Percentiles rank a stretch among this genome's conserved stretches.
phyloP scores from a whole-genome alignment of 2,113 vertebrate genomes.

The Grus americana region DNA sequence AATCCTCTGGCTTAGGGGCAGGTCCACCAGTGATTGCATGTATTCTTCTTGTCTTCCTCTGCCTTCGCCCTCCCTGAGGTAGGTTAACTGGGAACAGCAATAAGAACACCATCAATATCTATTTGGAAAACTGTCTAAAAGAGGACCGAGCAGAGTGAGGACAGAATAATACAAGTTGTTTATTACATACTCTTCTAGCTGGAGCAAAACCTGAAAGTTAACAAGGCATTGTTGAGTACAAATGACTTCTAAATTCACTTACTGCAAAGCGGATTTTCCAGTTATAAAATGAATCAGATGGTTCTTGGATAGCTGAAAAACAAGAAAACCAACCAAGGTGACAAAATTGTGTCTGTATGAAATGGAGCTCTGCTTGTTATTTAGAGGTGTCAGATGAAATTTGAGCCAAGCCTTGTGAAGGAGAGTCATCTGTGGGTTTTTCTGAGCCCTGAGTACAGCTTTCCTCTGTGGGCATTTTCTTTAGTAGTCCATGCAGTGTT shows the following conservation, averaged over 20 bases:
- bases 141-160: background rate
- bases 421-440: background rate
- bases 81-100: background rate
- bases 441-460: background rate
- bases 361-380: background rate
- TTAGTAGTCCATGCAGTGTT: background rate
- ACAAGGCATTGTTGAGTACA: constrained; percentile 4
- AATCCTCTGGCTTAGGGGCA: background rate
- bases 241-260: constrained; percentile 25
- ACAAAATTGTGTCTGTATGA: background rate
- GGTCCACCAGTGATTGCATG: background rate
- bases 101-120: background rate
- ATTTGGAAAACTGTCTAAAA: background rate
- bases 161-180: background rate
- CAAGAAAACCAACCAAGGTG: background rate
- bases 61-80: background rate
- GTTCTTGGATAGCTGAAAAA: background rate
- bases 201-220: background rate
- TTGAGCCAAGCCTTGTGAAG: background rate
- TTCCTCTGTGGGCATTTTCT: background rate
- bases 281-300: background rate
- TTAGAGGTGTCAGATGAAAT: background rate
- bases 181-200: background rate
- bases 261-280: constrained; percentile 8
- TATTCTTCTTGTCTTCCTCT: background rate